These are phyloP conservation scores for Euthynnus affinis DNA, from an alignment of 2,797 vertebrate genomes.

Conservation along the genomic window DNA sequence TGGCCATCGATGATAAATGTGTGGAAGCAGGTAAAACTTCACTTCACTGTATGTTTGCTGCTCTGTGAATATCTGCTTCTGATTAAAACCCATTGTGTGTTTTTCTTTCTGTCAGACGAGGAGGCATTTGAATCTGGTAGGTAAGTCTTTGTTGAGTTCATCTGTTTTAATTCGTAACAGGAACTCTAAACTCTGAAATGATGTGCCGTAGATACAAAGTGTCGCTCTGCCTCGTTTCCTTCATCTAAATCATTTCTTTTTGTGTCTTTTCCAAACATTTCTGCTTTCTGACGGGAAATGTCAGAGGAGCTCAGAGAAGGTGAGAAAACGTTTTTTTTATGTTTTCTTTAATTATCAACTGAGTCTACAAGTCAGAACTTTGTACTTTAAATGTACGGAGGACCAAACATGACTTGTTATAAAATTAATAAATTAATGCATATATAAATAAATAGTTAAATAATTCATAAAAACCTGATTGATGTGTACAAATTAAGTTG, in stretches of 20 bases:
- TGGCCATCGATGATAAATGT: conserved; percentile 93
- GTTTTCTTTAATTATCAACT: too few relatives aligned
- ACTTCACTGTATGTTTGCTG: background rate
- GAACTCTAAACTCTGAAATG: background rate
- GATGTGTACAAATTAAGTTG: too few relatives aligned
- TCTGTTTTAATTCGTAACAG: background rate
- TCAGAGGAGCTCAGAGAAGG: conserved; percentile 96
- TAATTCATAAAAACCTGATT: too few relatives aligned
- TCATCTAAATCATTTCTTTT: conserved; percentile 9
- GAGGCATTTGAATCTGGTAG: conserved; percentile 99
- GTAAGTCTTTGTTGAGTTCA: conserved; percentile 80
- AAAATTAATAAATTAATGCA: too few relatives aligned
- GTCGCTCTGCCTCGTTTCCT: background rate
- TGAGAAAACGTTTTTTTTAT: conserved; percentile 84
- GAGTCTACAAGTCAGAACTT: background rate
- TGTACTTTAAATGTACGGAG: background rate
- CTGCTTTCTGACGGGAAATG: conserved; percentile 33
- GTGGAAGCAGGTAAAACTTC: conserved; percentile 93
- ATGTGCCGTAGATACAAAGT: background rate
- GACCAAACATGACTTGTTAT: background rate
- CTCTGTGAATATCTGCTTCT: conserved; percentile 4
- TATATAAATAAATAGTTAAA: background rate
- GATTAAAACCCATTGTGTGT: conserved; percentile 12
- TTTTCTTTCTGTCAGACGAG: conserved; percentile 88
- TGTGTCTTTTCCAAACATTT: conserved; percentile 29